A percentile compares a stretch with the other conserved stretches of the same genome.
Evolutionary conservation across 2,888 invertebrate genomes (phyloP).

Genomic region (Elysia crispata): DNA sequence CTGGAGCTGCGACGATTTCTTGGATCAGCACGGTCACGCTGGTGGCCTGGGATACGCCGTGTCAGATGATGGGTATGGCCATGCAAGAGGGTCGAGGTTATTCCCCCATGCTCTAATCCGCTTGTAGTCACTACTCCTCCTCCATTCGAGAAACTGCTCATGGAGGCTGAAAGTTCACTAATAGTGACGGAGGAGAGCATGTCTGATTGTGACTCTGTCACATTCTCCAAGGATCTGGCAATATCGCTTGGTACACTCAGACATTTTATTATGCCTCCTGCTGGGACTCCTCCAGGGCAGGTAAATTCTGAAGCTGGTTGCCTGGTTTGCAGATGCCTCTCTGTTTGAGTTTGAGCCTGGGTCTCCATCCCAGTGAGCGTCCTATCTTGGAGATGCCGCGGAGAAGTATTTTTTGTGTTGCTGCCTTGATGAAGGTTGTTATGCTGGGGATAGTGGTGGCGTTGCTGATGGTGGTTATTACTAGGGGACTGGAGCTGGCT

Average conservation of each 20-base stretch:
- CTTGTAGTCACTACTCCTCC: constrained; percentile 2
- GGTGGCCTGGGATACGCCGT: constrained; percentile 6
- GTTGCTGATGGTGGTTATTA: neutral
- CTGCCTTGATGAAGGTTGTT: neutral
- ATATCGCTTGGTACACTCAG: constrained; percentile 73
- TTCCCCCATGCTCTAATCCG: neutral
- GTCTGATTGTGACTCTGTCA: constrained; percentile 68
- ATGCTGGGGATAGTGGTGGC: neutral
- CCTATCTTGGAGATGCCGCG: neutral
- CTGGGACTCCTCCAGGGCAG: neutral
- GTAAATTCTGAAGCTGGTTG: neutral
- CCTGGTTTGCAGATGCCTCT: neutral
- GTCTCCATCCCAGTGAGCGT: neutral
- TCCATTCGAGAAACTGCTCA: constrained; percentile 63
- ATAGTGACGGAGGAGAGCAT: constrained; percentile 70
- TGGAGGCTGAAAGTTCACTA: constrained; percentile 70
- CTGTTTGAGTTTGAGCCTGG: neutral
- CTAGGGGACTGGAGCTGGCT: neutral
- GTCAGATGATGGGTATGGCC: constrained; percentile 19
- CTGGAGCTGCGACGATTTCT: constrained; percentile 66
- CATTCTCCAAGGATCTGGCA: constrained; percentile 70
- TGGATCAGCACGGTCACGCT: constrained; percentile 44
- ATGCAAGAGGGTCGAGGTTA: neutral
- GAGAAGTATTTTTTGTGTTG: neutral
- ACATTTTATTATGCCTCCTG: constrained; percentile 64